These are phyloP conservation scores for Gallinago paraguaiae DNA, from an alignment of 2,113 vertebrate species.

Conservation along the genomic window DNA sequence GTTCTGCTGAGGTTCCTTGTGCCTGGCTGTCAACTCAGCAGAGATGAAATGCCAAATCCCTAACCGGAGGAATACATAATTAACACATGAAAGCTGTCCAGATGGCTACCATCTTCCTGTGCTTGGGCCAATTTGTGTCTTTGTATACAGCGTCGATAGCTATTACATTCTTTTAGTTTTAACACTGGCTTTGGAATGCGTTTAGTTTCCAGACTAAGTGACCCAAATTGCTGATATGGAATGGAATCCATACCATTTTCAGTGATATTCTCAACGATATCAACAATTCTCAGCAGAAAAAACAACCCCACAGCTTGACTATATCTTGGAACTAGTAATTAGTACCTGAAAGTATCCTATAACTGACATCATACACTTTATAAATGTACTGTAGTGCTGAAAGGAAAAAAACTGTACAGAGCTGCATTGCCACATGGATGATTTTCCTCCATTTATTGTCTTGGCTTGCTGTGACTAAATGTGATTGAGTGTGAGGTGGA, in stretches of 20 bases:
- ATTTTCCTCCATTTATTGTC: not conserved
- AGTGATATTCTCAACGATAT: no score
- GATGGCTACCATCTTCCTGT: not conserved
- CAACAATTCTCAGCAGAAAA: not conserved
- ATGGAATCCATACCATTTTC: not conserved
- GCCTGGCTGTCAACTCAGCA: not conserved
- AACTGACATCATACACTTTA: not conserved
- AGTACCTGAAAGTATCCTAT: not conserved
- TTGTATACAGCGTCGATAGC: not conserved
- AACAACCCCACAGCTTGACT: not conserved
- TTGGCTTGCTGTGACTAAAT: not conserved
- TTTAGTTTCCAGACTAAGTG: conserved; percentile 21
- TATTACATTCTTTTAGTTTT: not conserved
- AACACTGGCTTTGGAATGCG: not conserved
- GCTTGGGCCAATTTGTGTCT: not conserved
- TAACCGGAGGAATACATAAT: not conserved
- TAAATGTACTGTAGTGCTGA: not conserved
- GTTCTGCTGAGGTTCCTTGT: not conserved
- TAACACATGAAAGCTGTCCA: not conserved
- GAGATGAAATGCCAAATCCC: not conserved
- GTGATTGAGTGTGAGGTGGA: not conserved
- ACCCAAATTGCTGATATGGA: not conserved
- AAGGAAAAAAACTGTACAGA: not conserved
- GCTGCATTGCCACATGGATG: not conserved
- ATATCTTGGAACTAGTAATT: not conserved